Percentiles rank a stretch among this genome's conserved stretches.
Conservation (phyloP, 2,113 vertebrate species). For the Tricholaema leucomelas region DNA sequence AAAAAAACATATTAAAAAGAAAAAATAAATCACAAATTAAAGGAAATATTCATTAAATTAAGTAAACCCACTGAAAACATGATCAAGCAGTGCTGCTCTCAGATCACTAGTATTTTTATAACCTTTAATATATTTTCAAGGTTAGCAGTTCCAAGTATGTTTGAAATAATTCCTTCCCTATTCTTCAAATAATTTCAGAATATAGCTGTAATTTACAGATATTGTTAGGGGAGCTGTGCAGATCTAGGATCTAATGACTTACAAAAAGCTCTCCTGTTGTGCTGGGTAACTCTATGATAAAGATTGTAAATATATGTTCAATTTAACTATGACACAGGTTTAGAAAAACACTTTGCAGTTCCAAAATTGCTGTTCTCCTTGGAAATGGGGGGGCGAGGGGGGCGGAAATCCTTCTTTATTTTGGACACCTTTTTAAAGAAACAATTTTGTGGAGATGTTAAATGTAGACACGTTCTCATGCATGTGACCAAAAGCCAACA, state of each 20-base stretch:
- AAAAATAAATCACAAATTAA: neutral
- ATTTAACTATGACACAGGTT: neutral
- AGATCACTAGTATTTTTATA: neutral
- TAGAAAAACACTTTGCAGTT: neutral
- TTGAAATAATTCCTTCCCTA: neutral
- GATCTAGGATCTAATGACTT: neutral
- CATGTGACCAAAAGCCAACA: neutral
- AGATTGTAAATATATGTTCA: neutral
- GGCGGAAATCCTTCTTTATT: neutral
- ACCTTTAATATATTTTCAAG: neutral
- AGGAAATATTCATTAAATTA: neutral
- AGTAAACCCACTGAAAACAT: neutral
- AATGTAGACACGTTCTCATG: neutral
- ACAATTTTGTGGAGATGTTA: neutral
- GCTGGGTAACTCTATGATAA: neutral
- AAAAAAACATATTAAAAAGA: neutral
- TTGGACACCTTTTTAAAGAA: neutral
- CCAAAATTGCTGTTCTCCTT: neutral
- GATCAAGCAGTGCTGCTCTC: neutral
- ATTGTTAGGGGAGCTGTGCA: neutral
- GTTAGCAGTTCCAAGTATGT: rapidly evolving
- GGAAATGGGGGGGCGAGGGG: too few relatives aligned
- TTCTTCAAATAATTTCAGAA: neutral
- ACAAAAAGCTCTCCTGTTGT: neutral
- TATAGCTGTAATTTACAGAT: neutral